phyloP scores from a whole-genome alignment of 2,113 vertebrate genomes.

The Ibidorhyncha struthersii region DNA sequence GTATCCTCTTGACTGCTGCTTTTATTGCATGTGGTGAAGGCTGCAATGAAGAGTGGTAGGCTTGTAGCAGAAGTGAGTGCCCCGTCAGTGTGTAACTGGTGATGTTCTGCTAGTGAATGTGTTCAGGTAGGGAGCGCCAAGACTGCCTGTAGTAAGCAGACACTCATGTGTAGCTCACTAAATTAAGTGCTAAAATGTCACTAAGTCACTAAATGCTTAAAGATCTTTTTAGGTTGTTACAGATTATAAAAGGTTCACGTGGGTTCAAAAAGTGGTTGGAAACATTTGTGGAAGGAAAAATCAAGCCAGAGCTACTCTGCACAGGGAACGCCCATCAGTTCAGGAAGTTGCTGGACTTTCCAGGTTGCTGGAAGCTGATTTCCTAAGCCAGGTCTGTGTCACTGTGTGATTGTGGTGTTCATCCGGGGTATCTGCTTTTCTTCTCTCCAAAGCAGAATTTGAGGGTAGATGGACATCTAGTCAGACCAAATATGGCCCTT shows the following conservation, averaged over 20 bases:
- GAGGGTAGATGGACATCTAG: not conserved
- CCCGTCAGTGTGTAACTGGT: fast-evolving
- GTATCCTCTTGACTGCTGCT: not conserved
- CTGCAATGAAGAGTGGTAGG: not conserved
- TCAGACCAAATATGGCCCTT: not conserved
- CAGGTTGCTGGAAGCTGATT: not conserved
- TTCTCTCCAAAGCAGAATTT: not conserved
- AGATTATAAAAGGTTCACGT: not conserved
- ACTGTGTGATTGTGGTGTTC: not conserved
- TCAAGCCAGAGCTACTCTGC: not conserved
- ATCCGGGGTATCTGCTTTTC: not conserved
- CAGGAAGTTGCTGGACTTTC: not conserved
- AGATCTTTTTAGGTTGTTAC: not conserved
- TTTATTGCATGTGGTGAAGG: not conserved
- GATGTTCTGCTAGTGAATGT: not conserved
- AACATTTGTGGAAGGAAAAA: not conserved
- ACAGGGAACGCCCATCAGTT: fast-evolving
- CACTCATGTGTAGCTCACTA: not conserved
- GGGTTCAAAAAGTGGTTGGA: not conserved
- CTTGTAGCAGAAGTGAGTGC: not conserved
- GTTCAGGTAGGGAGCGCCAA: fast-evolving
- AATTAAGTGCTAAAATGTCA: too few relatives aligned
- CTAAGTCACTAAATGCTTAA: not conserved
- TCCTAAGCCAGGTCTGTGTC: not conserved
- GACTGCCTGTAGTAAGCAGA: not conserved